Percentiles rank a stretch among this genome's conserved stretches.
phyloP scores from a whole-genome alignment of 2,888 invertebrate species.

The Sericinus montela region DNA sequence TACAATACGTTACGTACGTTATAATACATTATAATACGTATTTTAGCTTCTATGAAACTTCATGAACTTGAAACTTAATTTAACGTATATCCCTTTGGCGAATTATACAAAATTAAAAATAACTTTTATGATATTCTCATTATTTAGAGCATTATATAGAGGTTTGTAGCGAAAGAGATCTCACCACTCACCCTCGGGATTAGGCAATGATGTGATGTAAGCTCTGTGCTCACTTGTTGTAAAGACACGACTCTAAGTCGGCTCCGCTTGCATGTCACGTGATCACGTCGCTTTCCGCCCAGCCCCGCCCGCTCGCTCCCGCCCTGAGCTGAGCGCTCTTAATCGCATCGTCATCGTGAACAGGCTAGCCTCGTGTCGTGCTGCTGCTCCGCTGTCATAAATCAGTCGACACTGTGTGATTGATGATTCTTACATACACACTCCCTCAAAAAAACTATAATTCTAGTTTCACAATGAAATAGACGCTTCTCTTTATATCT shows the following conservation, averaged over 20 bases:
- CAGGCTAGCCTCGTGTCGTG: constrained; percentile 60
- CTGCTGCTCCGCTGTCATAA: constrained; percentile 61
- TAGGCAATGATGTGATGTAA: constrained; percentile 40
- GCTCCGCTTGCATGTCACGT: constrained; percentile 45
- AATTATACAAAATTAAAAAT: background rate
- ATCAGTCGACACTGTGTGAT: constrained; percentile 48
- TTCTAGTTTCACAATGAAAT: constrained; percentile 5
- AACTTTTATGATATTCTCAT: background rate
- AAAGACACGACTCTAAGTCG: constrained; percentile 37
- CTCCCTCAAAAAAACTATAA: background rate
- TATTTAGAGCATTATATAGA: constrained; percentile 37
- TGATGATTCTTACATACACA: background rate
- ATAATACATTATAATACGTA: no score
- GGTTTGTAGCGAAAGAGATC: constrained; percentile 42
- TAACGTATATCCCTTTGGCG: no score
- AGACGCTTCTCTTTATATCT: background rate
- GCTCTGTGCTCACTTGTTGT: constrained; percentile 40
- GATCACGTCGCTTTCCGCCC: constrained; percentile 35
- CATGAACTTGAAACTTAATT: no score
- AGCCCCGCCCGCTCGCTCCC: constrained; percentile 28
- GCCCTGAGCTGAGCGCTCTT: constrained; percentile 38
- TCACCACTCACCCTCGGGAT: constrained; percentile 30
- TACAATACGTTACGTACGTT: background rate
- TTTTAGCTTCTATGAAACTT: no score
- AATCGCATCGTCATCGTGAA: constrained; percentile 68